Evolutionary conservation across 2,797 vertebrate species (phyloP).

Genomic region (Oophaga sylvatica): DNA sequence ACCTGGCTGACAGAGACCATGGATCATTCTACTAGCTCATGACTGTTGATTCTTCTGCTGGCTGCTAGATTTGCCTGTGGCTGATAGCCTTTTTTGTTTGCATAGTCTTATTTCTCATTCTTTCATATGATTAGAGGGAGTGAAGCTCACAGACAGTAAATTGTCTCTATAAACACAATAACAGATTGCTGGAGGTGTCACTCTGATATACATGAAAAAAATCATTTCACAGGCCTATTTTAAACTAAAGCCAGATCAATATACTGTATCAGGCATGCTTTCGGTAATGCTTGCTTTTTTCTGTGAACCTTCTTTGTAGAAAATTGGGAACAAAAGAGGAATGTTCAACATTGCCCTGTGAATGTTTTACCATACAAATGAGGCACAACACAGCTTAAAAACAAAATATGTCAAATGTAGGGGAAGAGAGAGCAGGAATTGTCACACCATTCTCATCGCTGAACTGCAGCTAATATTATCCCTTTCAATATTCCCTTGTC

Average conservation of each 20-base stretch:
- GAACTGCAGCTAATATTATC: conserved; percentile 35
- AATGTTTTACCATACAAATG: conserved; percentile 55
- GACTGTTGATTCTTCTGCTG: conserved; percentile 28
- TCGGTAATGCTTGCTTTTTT: conserved; percentile 39
- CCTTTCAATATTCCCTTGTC: conserved; percentile 15
- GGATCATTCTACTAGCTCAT: neutral
- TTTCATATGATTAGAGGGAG: conserved; percentile 30
- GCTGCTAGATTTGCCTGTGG: conserved; percentile 22
- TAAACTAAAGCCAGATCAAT: conserved; percentile 40
- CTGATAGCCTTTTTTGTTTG: conserved; percentile 36
- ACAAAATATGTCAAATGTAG: conserved; percentile 46
- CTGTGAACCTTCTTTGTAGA: conserved; percentile 42
- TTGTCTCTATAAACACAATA: conserved; percentile 46
- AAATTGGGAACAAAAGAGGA: conserved; percentile 25
- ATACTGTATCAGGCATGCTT: conserved; percentile 39
- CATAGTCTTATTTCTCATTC: conserved; percentile 27
- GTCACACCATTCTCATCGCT: neutral
- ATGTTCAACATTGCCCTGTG: conserved; percentile 34
- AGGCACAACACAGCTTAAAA: conserved; percentile 39
- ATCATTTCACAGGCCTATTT: conserved; percentile 41
- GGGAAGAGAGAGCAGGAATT: conserved; percentile 17
- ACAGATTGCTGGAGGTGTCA: conserved; percentile 45
- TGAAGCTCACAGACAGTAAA: conserved; percentile 27
- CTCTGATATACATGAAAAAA: conserved; percentile 54
- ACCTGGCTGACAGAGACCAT: neutral